phyloP scores from a whole-genome alignment of 2,888 invertebrate species.

The Theristus sp. region DNA sequence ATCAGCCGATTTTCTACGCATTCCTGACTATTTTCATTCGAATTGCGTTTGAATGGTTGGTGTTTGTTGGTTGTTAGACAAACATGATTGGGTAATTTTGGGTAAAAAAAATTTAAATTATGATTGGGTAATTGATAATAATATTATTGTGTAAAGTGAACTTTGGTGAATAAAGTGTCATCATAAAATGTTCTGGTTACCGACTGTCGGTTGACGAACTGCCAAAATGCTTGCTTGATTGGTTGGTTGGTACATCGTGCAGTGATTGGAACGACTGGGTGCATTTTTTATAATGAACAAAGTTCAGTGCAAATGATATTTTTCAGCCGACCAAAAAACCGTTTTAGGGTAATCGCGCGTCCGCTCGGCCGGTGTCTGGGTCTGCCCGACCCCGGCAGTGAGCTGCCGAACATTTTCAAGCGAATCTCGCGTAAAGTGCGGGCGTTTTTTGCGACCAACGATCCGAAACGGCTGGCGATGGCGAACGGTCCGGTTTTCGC shows the following conservation, averaged over 20 bases:
- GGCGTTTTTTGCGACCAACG: neutral
- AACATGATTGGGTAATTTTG: too few species aligned
- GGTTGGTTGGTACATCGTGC: neutral
- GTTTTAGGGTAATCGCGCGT: neutral
- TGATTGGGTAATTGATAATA: too few species aligned
- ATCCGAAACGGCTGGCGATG: neutral
- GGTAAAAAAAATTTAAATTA: too few species aligned
- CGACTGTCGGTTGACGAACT: too few species aligned
- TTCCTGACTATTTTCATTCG: neutral
- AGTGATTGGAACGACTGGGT: neutral
- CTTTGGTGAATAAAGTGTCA: too few species aligned
- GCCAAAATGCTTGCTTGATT: too few species aligned
- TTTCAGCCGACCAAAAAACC: too few species aligned
- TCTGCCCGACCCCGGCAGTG: neutral
- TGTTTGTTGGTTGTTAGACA: neutral
- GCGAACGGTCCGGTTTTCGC: neutral
- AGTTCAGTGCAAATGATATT: neutral
- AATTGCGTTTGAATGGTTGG: neutral
- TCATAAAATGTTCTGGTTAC: too few species aligned
- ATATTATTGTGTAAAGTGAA: too few species aligned
- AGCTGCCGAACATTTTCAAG: conserved; percentile 1
- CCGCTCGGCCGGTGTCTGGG: neutral
- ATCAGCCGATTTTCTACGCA: neutral
- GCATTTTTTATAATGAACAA: neutral
- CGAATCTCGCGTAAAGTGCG: neutral